These are phyloP conservation scores for Columbina picui DNA, from an alignment of 2,113 vertebrate genomes.

Conservation along the genomic window DNA sequence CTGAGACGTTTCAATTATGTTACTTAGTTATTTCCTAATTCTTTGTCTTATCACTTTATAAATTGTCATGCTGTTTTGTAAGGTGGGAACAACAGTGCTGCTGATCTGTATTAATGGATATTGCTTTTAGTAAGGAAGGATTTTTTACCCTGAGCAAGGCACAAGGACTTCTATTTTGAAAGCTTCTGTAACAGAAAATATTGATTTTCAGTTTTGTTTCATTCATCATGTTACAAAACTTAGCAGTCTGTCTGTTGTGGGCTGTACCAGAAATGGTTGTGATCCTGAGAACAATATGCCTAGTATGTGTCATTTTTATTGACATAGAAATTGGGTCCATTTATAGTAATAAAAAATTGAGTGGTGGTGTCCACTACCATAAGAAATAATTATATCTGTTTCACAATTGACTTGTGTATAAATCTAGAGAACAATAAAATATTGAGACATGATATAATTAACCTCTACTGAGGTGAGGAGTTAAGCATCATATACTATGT, in stretches of 20 bases:
- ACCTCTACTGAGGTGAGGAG: neutral
- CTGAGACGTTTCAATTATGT: conserved; percentile 30
- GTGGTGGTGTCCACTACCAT: neutral
- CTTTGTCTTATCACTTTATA: neutral
- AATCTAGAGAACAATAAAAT: neutral
- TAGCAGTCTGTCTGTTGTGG: neutral
- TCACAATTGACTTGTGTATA: neutral
- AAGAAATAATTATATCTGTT: neutral
- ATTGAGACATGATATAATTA: neutral
- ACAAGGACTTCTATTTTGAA: neutral
- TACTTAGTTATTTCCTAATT: conserved; percentile 41
- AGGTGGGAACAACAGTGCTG: neutral
- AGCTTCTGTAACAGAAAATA: conserved; percentile 5
- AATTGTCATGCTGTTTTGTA: neutral
- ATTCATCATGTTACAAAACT: conserved; percentile 12
- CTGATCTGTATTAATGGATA: neutral
- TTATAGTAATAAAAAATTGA: neutral
- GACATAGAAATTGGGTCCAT: neutral
- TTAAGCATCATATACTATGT: neutral
- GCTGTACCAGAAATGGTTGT: neutral
- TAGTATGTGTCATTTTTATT: neutral
- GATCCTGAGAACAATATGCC: neutral
- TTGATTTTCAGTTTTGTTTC: conserved; percentile 20
- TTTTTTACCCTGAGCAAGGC: neutral
- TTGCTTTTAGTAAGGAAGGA: neutral